Percentiles rank a stretch among this genome's conserved stretches.
Evolutionary conservation across 2,113 vertebrate genomes (phyloP).

Genomic region (Xiphias gladius): DNA sequence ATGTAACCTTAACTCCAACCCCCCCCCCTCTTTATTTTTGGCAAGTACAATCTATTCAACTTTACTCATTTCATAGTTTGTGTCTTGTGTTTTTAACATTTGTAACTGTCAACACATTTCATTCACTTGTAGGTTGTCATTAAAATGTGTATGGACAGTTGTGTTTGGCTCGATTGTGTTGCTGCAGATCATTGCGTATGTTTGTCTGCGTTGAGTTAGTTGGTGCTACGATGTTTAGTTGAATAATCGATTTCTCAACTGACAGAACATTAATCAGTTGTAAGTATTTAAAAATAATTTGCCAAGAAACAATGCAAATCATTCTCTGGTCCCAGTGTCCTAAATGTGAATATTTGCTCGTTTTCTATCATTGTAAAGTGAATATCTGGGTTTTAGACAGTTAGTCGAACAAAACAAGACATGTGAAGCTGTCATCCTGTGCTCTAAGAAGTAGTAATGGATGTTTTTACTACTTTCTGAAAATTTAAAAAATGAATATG

Average conservation of each 20-base stretch:
- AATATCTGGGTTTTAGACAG: not conserved
- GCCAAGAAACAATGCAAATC: not conserved
- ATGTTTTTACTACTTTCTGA: too few species aligned
- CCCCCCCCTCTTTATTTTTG: conserved; percentile 2
- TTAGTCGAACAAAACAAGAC: too few species aligned
- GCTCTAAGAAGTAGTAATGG: too few species aligned
- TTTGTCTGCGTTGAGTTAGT: too few species aligned
- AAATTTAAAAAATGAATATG: too few species aligned
- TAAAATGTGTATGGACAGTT: conserved; percentile 55
- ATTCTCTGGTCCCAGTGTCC: not conserved
- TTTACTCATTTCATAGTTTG: conserved; percentile 28
- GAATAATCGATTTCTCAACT: too few species aligned
- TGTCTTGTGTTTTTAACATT: conserved; percentile 51
- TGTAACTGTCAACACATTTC: conserved; percentile 39
- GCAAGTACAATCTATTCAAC: conserved; percentile 72
- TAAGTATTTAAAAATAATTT: not conserved
- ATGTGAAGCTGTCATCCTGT: too few species aligned
- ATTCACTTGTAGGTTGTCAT: conserved; percentile 52
- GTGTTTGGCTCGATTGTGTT: conserved; percentile 4
- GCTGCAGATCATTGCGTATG: not conserved
- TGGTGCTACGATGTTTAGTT: too few species aligned
- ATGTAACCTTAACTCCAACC: conserved; percentile 57
- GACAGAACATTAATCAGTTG: not conserved
- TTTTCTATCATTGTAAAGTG: not conserved
- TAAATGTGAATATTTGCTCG: not conserved